Evolutionary conservation across 2,888 invertebrate species (phyloP), one percentile per base, ranked within the genome.

Genomic region (Scaeva pyrastri): DNA sequence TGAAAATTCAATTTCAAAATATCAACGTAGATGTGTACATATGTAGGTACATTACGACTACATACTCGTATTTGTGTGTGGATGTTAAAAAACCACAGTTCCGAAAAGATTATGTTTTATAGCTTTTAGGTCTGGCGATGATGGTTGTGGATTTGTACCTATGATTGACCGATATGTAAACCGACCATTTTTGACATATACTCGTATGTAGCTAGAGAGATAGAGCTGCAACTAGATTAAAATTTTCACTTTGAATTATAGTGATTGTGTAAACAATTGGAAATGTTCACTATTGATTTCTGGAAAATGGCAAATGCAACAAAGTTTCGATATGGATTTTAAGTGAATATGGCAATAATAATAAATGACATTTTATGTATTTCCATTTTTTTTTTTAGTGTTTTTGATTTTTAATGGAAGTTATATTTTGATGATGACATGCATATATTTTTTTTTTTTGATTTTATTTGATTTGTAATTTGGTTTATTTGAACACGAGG

Each of bases 1-100:
- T 60, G 19, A 41, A 60, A 60, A 60, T 60, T 21, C 60, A 60
- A 41, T 60, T 60, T 41, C n/a, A n/a, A 56, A 56, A 56, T 56
- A 11, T 12, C 19, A 21, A 60, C 12, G 5, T 31, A 31, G 2
- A 8, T 31, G 31, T 31, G 8, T 31, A 5, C 31, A 7, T 31
- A n/a, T n/a, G n/a, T 31, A 31, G 5, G 6, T 8, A 2, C 2
- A 31, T n/a, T n/a, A n/a, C n/a, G n/a, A n/a, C n/a, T n/a, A n/a
- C n/a, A n/a, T n/a, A n/a, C n/a, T n/a, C n/a, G n/a, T n/a, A n/a
- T n/a, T n/a, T n/a, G 31, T 31, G 7, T 31, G 31, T 31, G 31
- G 31, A 7, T 23, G 12, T 12, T 23, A 7, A 21, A 41, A 56
- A 31, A 3, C 16, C 39, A 6, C 39, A 60, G 14, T 60, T 14